A percentile compares a stretch with the other conserved stretches of the same genome.
Conservation (phyloP, 2,113 vertebrate genomes). For the Microtus ochrogaster region DNA sequence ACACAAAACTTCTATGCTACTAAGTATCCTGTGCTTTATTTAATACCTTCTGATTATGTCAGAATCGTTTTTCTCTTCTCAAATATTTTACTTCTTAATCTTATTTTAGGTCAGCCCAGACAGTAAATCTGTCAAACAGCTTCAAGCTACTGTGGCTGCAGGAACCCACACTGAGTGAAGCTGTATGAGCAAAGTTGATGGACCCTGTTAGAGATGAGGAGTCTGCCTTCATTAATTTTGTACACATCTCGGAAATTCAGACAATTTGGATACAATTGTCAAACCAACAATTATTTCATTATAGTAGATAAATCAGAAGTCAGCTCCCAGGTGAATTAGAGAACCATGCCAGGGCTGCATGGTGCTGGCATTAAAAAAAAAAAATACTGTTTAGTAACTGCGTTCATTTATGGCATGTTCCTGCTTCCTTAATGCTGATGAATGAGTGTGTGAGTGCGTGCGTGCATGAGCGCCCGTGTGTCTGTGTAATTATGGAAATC, state of each 20-base stretch:
- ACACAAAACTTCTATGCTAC: neutral
- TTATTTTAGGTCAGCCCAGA: conserved; percentile 44
- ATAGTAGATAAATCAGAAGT: conserved; percentile 53
- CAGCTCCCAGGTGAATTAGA: neutral
- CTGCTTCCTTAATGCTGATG: neutral
- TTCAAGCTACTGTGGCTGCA: conserved; percentile 35
- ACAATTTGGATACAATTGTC: conserved; percentile 20
- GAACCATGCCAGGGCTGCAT: neutral
- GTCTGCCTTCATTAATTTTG: conserved; percentile 57
- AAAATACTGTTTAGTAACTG: neutral
- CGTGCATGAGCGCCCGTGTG: neutral
- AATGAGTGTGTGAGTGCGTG: neutral
- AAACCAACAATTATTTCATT: conserved; percentile 56
- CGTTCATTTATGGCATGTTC: neutral
- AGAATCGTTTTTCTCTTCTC: neutral
- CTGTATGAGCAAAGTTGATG: conserved; percentile 27
- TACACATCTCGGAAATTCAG: conserved; percentile 60
- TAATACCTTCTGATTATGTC: neutral
- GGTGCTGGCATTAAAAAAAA: neutral
- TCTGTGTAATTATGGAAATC: conserved; percentile 6
- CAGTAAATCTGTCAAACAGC: conserved; percentile 48
- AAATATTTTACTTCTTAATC: conserved; percentile 53
- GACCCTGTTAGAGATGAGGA: conserved; percentile 20
- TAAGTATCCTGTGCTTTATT: conserved; percentile 40
- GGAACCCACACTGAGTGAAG: neutral